Conservation (phyloP, 1,140 invertebrate species). For the Platyscapa corneri region DNA sequence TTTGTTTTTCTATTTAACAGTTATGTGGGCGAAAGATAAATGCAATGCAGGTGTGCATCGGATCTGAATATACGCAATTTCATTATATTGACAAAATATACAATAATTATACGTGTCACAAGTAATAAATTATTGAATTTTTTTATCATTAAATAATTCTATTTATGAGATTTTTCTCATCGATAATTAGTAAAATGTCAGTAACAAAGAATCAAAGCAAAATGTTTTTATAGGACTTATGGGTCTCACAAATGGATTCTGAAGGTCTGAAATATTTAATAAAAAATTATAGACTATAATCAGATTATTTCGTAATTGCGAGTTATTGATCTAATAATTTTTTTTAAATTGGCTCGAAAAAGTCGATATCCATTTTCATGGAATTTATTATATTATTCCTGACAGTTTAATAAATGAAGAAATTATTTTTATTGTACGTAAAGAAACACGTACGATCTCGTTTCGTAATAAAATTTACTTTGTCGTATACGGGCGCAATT, state of each 20-base stretch:
- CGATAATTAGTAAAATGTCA: too few species aligned
- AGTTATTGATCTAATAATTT: background rate
- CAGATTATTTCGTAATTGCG: background rate
- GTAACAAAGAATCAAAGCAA: too few species aligned
- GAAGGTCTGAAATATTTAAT: background rate
- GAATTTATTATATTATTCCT: background rate
- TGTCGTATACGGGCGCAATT: background rate
- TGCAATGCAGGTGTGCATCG: too few species aligned
- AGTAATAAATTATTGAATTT: too few species aligned
- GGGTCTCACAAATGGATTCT: background rate
- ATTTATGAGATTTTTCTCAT: too few species aligned
- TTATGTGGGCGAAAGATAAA: too few species aligned
- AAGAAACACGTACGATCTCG: background rate
- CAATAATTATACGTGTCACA: too few species aligned
- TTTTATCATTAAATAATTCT: too few species aligned
- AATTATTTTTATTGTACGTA: background rate
- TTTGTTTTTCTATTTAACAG: background rate
- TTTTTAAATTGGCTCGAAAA: background rate
- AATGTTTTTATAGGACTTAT: background rate
- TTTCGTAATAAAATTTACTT: background rate
- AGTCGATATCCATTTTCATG: background rate
- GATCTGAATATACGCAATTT: too few species aligned
- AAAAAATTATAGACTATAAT: background rate
- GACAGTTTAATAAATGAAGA: background rate
- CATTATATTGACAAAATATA: too few species aligned